Percentiles rank a stretch among this genome's conserved stretches.
Evolutionary conservation across 2,797 vertebrate species (phyloP).

Genomic region (Orestias chungarensis): DNA sequence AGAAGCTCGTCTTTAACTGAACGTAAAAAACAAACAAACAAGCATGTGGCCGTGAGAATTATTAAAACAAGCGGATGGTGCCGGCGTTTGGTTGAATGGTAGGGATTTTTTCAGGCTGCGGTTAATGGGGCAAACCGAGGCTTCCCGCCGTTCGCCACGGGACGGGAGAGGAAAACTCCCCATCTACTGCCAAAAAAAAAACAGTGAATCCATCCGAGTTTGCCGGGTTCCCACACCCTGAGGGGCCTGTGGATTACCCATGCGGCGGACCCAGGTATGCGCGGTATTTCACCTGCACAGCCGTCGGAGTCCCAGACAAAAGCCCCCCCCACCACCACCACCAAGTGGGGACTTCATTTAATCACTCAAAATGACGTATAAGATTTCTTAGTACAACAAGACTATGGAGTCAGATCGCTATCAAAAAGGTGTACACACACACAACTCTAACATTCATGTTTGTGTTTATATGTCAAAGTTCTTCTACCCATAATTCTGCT

Average conservation of each 20-base stretch:
- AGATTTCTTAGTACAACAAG: no score
- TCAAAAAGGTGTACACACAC: no score
- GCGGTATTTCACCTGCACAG: constrained; percentile 71
- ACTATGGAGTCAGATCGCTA: no score
- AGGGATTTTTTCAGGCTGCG: constrained; percentile 41
- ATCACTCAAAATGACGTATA: constrained; percentile 35
- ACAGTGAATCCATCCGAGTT: constrained; percentile 18
- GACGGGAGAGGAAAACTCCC: constrained; percentile 26
- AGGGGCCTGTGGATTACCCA: constrained; percentile 55
- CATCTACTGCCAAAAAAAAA: constrained; percentile 22
- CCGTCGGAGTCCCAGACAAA: constrained; percentile 22
- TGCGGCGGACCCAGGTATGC: constrained; percentile 64
- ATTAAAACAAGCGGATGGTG: constrained; percentile 62
- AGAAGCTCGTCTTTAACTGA: constrained; percentile 33
- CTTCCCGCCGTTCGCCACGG: no score
- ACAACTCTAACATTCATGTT: no score
- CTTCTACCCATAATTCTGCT: no score
- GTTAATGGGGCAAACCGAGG: constrained; percentile 17
- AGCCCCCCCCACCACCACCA: no score
- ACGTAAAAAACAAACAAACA: constrained; percentile 67
- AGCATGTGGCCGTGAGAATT: constrained; percentile 48
- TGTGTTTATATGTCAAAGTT: no score
- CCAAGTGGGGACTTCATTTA: constrained; percentile 61
- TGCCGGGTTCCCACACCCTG: constrained; percentile 60
- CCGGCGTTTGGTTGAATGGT: constrained; percentile 33